Evolutionary conservation across 2,888 invertebrate genomes (phyloP), one percentile per base, ranked within the genome.

Genomic region (Loripinus fragilis): DNA sequence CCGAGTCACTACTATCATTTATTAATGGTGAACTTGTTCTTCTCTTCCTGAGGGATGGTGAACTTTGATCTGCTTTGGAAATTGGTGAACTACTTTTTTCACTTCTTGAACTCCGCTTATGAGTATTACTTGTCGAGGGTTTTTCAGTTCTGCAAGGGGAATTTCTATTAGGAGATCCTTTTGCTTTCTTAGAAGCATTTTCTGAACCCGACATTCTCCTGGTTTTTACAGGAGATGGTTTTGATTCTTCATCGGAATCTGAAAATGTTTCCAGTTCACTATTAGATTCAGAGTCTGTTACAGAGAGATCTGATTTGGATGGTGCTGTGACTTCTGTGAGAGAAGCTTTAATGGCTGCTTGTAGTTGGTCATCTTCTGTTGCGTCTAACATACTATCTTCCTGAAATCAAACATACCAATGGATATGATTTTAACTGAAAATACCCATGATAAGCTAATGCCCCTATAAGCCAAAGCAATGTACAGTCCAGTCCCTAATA

Each of bases 311-410:
- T 23, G 52, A 64, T 38, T 15, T 33, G 17, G 64, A 74, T 71
- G 68, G 67, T 66, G 72, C 77, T 38, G 48, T 76, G 28, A 76
- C 70, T 50, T 80, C 72, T n/a, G 83, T 88, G 8, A 94, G 85
- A 0, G 94, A 94, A 3, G 94, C 94, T 77, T 90, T 88, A 60
- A 94, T 94, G 23, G 94, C 94, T 60, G 94, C 94, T 86, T 94
- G 91, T 30, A 94, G 82, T 81, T 94, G 94, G 74, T 91, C 92
- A 72, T 94, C 94, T 87, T 94, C 94, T 80, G 92, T 93, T 2
- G 93, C 92, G 84, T 94, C 94, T 1, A 94, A 86, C 8, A 94
- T 90, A 80, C 91, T 92, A 23, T 88, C 85, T 82, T 88, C 87
- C 84, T 86, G 76, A 8, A 74, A 41, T 38, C n/a, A n/a, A n/a